Conservation (phyloP, 1,140 invertebrate species). For the Calliphora vicina region DNA sequence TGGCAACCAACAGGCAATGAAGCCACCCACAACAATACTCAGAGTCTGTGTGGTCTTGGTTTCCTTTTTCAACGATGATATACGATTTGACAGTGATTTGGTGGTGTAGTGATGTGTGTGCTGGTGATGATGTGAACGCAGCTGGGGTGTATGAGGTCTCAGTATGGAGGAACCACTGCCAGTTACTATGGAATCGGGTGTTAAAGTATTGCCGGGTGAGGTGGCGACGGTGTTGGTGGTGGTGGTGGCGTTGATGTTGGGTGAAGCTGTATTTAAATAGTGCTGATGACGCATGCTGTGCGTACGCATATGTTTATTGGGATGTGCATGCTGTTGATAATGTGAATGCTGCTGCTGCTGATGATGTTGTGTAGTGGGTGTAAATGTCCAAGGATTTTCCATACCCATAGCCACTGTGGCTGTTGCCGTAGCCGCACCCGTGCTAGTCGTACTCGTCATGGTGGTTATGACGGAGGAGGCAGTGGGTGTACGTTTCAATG, state of each 20-base stretch:
- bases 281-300: constrained; percentile 53
- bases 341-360: constrained; percentile 7
- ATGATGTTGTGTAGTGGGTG: background rate
- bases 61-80: constrained; percentile 76
- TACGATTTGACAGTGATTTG: constrained; percentile 64
- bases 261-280: constrained; percentile 18
- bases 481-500: constrained; percentile 54
- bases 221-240: constrained; percentile 24
- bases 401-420: background rate
- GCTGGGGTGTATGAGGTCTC: background rate
- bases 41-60: constrained; percentile 90
- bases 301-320: constrained; percentile 37
- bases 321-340: constrained; percentile 21
- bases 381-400: constrained; percentile 21
- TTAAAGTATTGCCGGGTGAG: constrained; percentile 33
- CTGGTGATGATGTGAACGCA: constrained; percentile 33
- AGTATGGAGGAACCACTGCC: background rate
- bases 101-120: constrained; percentile 46
- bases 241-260: constrained; percentile 26
- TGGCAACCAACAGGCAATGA: constrained; percentile 89
- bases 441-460: constrained; percentile 44
- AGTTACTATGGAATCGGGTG: background rate
- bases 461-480: constrained; percentile 57
- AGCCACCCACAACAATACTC: constrained; percentile 90
- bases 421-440: constrained; percentile 42